Conservation (phyloP, 2,113 vertebrate genomes). For the Mormyrus iriodes region DNA sequence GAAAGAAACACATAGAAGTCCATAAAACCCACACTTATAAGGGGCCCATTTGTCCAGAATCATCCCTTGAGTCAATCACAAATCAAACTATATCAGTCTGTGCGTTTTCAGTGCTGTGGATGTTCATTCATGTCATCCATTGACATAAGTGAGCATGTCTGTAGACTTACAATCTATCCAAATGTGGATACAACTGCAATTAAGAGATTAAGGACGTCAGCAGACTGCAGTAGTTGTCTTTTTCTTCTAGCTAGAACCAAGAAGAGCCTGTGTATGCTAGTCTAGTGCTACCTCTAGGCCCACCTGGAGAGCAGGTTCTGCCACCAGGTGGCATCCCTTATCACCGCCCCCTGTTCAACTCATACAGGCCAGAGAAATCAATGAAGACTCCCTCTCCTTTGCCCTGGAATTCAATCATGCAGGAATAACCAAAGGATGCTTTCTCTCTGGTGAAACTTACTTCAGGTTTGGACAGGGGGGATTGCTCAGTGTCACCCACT, state of each 20-base stretch:
- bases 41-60: neutral
- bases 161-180: neutral
- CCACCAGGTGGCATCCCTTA: neutral
- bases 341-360: neutral
- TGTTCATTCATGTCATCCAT: neutral
- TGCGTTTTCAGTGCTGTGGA: neutral
- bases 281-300: neutral
- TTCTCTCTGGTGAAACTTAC: neutral
- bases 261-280: neutral
- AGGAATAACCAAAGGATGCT: neutral
- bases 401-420: neutral
- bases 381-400: neutral
- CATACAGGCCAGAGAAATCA: neutral
- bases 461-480: neutral
- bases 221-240: neutral
- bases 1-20: conserved; percentile 14
- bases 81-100: neutral
- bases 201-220: neutral
- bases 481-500: neutral
- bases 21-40: conserved; percentile 1
- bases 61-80: neutral
- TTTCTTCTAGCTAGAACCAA: neutral
- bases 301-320: neutral
- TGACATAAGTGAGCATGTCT: neutral
- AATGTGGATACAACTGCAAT: neutral